These are phyloP conservation scores for Platichthys stellatus DNA, from an alignment of 2,113 vertebrate species.

Conservation along the genomic window DNA sequence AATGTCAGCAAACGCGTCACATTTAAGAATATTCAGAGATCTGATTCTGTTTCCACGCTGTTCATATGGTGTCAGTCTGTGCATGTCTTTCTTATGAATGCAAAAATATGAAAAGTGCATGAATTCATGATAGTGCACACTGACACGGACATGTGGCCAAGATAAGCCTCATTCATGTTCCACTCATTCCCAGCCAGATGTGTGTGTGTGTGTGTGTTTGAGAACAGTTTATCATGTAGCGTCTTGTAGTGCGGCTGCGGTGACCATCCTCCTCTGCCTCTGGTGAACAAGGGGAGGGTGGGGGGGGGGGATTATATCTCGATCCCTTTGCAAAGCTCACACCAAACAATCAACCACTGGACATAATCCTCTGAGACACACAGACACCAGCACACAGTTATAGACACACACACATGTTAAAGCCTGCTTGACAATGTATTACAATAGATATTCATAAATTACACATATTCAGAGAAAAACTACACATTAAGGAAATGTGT, in stretches of 20 bases:
- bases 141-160: not conserved
- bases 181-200: not conserved
- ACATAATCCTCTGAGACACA: conserved; percentile 77
- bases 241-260: conserved; percentile 25
- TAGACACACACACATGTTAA: conserved; percentile 13
- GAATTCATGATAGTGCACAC: too few species aligned
- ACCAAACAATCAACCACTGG: conserved; percentile 81
- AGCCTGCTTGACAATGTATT: not conserved
- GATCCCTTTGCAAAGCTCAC: conserved; percentile 78
- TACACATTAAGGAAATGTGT: not conserved
- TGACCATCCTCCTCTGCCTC: conserved; percentile 43
- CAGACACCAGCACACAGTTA: conserved; percentile 45
- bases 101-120: too few species aligned
- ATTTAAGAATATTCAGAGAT: not conserved
- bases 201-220: not conserved
- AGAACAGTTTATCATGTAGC: not conserved
- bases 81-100: not conserved
- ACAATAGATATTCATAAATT: not conserved
- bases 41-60: not conserved
- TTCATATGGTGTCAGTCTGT: not conserved
- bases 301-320: conserved; percentile 75
- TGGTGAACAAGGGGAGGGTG: conserved; percentile 19
- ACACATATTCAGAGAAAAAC: not conserved
- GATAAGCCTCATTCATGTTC: not conserved
- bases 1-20: too few species aligned